phyloP scores from a whole-genome alignment of 2,888 invertebrate species.

The Oithona nana region DNA sequence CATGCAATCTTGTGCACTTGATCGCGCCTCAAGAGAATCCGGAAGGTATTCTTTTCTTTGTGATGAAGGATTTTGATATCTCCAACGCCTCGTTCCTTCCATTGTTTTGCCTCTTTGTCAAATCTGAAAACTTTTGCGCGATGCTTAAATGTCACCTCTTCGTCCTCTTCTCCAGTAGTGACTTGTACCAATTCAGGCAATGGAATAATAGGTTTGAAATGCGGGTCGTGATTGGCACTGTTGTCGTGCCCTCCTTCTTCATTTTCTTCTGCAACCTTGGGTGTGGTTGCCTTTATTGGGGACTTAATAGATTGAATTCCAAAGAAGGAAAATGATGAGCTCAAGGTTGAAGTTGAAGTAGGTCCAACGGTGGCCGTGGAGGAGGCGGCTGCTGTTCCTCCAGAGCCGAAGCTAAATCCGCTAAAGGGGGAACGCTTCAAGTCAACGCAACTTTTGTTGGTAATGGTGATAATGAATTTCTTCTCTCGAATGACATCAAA shows the following conservation, averaged over 20 bases:
- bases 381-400: not conserved
- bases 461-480: no score
- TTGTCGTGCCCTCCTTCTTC: slow-evolving; percentile 19
- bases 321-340: not conserved
- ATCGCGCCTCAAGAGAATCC: slow-evolving; percentile 24
- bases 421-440: not conserved
- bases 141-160: slow-evolving; percentile 20
- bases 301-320: not conserved
- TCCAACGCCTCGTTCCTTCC: slow-evolving; percentile 34
- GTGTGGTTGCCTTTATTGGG: no score
- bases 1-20: slow-evolving; percentile 26
- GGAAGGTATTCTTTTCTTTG: slow-evolving; percentile 21
- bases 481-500: no score
- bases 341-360: not conserved
- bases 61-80: slow-evolving; percentile 29
- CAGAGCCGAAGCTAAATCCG: slow-evolving; percentile 17
- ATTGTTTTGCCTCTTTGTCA: slow-evolving; percentile 29
- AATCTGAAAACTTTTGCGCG: slow-evolving; percentile 23
- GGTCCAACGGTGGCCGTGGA: slow-evolving; percentile 2
- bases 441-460: no score
- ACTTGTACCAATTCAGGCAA: slow-evolving; percentile 28
- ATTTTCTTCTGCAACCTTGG: not conserved
- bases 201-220: slow-evolving; percentile 29
- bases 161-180: slow-evolving; percentile 29
- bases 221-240: slow-evolving; percentile 25